Evolutionary conservation across 37 sponge, comb jelly and placozoan genomes (phyloP), one percentile per base, ranked within the genome.

Genomic region (Cladorhizidae sp.): DNA sequence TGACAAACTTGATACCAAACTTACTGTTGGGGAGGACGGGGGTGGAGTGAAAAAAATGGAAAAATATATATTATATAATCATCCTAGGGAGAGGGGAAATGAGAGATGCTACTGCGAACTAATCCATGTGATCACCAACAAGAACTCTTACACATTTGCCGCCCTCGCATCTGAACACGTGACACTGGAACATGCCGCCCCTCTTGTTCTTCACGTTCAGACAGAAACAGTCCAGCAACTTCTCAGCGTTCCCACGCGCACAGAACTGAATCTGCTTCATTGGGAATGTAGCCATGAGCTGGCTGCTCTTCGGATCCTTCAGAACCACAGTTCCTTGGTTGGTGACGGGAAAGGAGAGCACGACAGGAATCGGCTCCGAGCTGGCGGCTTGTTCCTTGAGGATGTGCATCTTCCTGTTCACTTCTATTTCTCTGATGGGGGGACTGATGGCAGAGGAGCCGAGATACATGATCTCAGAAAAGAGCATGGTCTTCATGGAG

Each of bases 371-470:
- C 25, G 87, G 87, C 23, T 87, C 62, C 0, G 85, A 45, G 20
- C 64, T 58, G 20, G 58, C 80, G 2, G 85, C 78, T 33, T 91
- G 89, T 43, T 81, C 49, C 71, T 83, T 89, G 72, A 96, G 71
- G 29, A 83, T 85, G 49, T 43, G 23, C 91, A 96, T 93, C 56
- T 83, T 90, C 25, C 92, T 73, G 75, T 90, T 85, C 17, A 92
- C 92, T 50, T 96, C 97, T 18, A 62, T 56, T 71, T 91, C 91
- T 35, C 95, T 93, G 67, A 87, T 82, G 18, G 97, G 97, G 9
- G 97, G 92, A 64, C 94, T 83, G 33, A 96, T 95, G 14, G 92
- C 57, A 32, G 97, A 90, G 40, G 91, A 90, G 29, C 97, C 97
- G 17, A 93, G 79, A 77, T 89, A 93, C 35, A 71, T 65, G 58